phyloP scores from a whole-genome alignment of 2,888 invertebrate genomes.

The Dynastes hyllus region DNA sequence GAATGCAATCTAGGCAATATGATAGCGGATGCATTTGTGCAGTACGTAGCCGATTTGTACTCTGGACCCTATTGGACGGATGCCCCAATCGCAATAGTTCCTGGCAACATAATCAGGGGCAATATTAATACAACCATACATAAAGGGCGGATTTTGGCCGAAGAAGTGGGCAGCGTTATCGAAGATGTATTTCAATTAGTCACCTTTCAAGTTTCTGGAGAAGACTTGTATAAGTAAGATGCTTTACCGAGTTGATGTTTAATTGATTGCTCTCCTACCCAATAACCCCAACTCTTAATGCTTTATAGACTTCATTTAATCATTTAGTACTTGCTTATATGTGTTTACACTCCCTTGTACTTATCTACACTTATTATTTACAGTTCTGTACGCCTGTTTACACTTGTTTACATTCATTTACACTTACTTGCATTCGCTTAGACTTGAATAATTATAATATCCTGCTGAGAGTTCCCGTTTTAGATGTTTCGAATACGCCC shows the following conservation, averaged over 20 bases:
- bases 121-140: conserved; percentile 36
- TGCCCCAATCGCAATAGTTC: conserved; percentile 44
- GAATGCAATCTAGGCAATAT: conserved; percentile 50
- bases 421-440: no score
- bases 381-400: no score
- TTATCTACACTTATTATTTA: no score
- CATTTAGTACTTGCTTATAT: no score
- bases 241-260: conserved; percentile 48
- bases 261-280: no score
- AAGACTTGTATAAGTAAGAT: conserved; percentile 72
- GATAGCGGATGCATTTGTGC: conserved; percentile 33
- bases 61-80: conserved; percentile 47
- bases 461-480: conserved; percentile 67
- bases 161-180: conserved; percentile 65
- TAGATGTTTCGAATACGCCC: conserved; percentile 64
- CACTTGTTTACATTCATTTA: no score
- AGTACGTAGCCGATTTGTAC: conserved; percentile 28
- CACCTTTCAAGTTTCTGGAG: conserved; percentile 79
- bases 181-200: conserved; percentile 82
- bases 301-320: no score
- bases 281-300: no score
- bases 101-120: conserved; percentile 23
- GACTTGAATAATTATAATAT: no score
- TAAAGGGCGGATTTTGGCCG: conserved; percentile 74
- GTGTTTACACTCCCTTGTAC: no score